Evolutionary conservation across 1,140 invertebrate genomes (phyloP).

Genomic region (Venturia canescens): DNA sequence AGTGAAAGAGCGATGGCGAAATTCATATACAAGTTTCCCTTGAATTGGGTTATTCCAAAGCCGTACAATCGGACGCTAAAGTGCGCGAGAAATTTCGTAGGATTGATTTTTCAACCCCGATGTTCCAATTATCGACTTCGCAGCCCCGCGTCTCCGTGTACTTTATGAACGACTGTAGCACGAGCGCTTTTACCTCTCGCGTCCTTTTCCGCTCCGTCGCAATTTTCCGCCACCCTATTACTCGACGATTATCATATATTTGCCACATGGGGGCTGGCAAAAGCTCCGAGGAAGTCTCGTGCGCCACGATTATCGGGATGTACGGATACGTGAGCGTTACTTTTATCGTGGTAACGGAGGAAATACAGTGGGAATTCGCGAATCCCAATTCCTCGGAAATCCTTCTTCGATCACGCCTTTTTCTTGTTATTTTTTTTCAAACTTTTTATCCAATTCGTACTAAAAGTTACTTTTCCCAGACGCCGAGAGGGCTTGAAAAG

Average conservation of each 20-base stretch:
- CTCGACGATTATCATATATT: slow-evolving; percentile 27
- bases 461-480: neutral
- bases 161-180: neutral
- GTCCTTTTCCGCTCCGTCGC: neutral
- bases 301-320: neutral
- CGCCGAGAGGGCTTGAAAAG: no score
- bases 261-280: neutral
- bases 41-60: neutral
- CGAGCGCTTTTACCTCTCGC: no score
- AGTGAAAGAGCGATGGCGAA: neutral
- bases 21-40: neutral
- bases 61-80: neutral
- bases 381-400: neutral
- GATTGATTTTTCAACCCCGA: slow-evolving; percentile 39
- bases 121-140: slow-evolving; percentile 37
- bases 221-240: neutral
- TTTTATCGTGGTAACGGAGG: slow-evolving; percentile 9
- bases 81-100: neutral
- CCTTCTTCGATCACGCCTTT: neutral
- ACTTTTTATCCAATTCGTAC: neutral
- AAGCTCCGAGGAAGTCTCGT: neutral
- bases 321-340: neutral
- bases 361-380: neutral
- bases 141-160: neutral
- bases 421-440: neutral